A percentile compares a stretch with the other conserved stretches of the same genome.
These are phyloP conservation scores for Talpa occidentalis DNA, from an alignment of 2,113 vertebrate species.

Conservation along the genomic window DNA sequence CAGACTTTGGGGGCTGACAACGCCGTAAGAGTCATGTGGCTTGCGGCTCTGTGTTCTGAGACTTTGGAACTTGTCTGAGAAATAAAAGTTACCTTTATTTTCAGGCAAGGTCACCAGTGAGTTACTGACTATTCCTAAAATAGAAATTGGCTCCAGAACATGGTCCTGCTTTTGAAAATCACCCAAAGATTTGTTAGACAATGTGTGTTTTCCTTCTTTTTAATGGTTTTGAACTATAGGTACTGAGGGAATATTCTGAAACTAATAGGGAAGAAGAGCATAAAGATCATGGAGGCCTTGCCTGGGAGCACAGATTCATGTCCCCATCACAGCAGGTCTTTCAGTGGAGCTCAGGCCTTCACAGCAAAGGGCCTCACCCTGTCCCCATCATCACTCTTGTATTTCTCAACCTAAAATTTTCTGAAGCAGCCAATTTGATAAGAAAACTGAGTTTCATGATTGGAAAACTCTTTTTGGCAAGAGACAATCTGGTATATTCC, in stretches of 20 bases:
- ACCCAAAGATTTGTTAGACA: background rate
- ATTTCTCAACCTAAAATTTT: background rate
- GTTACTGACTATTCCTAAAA: background rate
- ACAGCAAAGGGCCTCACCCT: background rate
- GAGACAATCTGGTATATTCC: background rate
- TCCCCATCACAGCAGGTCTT: background rate
- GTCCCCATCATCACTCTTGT: background rate
- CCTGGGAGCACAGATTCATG: background rate
- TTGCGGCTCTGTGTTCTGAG: background rate
- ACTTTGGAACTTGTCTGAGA: background rate
- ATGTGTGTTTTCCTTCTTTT: background rate
- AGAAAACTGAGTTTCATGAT: background rate
- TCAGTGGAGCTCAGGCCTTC: background rate
- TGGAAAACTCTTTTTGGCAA: background rate
- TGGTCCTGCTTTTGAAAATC: background rate
- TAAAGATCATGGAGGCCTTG: background rate
- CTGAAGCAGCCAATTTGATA: background rate
- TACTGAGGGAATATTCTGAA: background rate
- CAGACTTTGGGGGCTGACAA: background rate
- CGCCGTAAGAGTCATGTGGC: background rate
- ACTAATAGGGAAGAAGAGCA: background rate
- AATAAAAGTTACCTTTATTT: background rate
- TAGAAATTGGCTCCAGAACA: background rate
- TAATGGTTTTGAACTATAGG: background rate
- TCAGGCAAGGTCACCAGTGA: background rate